Conservation (phyloP, 2,113 vertebrate genomes). For the Daboia siamensis region DNA sequence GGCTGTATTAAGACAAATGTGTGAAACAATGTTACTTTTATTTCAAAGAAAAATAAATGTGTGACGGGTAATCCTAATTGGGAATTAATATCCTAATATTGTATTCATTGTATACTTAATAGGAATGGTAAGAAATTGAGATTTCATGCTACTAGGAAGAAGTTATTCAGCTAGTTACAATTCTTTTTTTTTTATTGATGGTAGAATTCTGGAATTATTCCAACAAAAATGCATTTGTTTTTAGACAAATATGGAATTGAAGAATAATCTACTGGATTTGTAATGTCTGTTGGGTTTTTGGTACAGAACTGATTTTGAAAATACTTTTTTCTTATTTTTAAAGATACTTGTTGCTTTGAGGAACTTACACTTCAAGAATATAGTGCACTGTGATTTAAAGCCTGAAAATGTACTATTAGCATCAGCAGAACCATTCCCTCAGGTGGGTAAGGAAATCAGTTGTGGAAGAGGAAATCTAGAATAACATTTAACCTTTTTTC, state of each 20-base stretch:
- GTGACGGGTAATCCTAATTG: not conserved
- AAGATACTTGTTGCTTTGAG: constrained; percentile 96
- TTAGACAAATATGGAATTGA: not conserved
- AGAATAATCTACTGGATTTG: constrained; percentile 5
- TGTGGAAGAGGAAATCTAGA: not conserved
- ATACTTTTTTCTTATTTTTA: constrained; percentile 19
- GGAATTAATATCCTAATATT: not conserved
- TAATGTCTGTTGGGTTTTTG: constrained; percentile 2
- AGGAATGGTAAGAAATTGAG: not conserved
- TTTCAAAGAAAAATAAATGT: not conserved
- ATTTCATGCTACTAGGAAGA: not conserved
- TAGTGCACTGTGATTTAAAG: constrained; percentile 98
- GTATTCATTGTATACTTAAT: not conserved
- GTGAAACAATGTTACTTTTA: not conserved
- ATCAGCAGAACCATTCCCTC: constrained; percentile 95
- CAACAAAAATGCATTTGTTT: not conserved
- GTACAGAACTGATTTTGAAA: constrained; percentile 29
- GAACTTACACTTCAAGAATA: constrained; percentile 98
- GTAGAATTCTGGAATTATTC: not conserved
- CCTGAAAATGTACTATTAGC: constrained; percentile 97
- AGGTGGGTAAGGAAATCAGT: constrained; percentile 70
- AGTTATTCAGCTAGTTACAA: not conserved
- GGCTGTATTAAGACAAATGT: not conserved
- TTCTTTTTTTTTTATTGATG: too few relatives aligned
- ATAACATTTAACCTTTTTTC: not conserved